phyloP scores from a whole-genome alignment of 2,797 vertebrate genomes.

The Euphonia xanthogaster region DNA sequence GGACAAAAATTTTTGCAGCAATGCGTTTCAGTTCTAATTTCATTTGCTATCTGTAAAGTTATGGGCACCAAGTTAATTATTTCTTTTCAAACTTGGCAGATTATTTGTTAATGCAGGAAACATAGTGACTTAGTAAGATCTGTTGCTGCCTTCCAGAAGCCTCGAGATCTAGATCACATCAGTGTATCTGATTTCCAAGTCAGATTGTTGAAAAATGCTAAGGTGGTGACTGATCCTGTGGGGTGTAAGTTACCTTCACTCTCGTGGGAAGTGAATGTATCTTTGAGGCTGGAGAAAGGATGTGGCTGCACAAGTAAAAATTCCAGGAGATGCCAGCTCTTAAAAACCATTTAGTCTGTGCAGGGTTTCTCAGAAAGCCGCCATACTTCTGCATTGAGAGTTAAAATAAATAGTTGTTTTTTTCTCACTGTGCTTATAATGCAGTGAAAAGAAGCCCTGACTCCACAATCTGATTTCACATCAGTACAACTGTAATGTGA shows the following conservation, averaged over 20 bases:
- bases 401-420: neutral
- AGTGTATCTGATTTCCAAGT: neutral
- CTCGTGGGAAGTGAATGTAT: neutral
- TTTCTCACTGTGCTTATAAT: neutral
- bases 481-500: neutral
- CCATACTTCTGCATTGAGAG: neutral
- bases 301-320: neutral
- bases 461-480: neutral
- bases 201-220: neutral
- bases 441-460: neutral
- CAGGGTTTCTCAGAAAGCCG: neutral
- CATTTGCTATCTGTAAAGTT: neutral
- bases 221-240: neutral
- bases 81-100: neutral
- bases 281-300: neutral
- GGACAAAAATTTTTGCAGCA: neutral
- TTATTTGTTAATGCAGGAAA: neutral
- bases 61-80: neutral
- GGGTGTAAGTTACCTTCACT: neutral
- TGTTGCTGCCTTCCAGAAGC: neutral
- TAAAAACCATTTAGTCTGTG: fast-evolving
- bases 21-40: neutral
- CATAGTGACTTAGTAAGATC: neutral
- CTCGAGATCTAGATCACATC: neutral
- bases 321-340: neutral